Conservation (phyloP, 2,888 invertebrate genomes). For the Lycaena phlaeas region DNA sequence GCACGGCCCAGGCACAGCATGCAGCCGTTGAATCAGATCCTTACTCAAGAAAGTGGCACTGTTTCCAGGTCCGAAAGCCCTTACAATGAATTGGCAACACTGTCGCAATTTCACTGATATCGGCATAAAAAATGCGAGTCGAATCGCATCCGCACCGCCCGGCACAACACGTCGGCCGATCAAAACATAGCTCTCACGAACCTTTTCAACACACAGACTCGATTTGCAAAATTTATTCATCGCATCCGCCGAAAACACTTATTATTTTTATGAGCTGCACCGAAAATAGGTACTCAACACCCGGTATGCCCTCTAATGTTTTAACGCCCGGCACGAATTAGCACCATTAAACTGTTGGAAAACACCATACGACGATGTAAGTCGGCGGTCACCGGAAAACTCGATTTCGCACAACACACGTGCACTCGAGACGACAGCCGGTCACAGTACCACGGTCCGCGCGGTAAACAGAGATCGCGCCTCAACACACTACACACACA, state of each 20-base stretch:
- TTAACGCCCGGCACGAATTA: conserved; percentile 46
- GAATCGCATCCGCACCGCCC: conserved; percentile 52
- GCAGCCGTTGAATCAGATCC: conserved; percentile 30
- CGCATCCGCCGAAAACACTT: conserved; percentile 68
- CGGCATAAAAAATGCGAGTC: conserved; percentile 36
- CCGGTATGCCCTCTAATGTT: conserved; percentile 35
- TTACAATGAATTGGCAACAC: conserved; percentile 27
- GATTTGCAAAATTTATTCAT: conserved; percentile 72
- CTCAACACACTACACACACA: conserved; percentile 59
- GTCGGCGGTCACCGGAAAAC: conserved; percentile 55
- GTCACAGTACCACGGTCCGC: conserved; percentile 69
- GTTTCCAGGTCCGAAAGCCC: conserved; percentile 26
- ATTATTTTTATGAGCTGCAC: conserved; percentile 57
- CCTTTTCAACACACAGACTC: conserved; percentile 67
- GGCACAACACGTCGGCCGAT: conserved; percentile 60
- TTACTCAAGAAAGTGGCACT: conserved; percentile 23
- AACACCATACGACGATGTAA: conserved; percentile 54
- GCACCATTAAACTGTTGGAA: conserved; percentile 52
- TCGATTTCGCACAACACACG: conserved; percentile 46
- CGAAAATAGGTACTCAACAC: conserved; percentile 40
- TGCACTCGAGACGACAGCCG: conserved; percentile 79
- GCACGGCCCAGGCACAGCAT: conserved; percentile 40
- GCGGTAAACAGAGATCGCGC: conserved; percentile 70
- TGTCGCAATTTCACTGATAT: conserved; percentile 42
- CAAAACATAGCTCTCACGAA: conserved; percentile 67